Percentiles rank a stretch among this genome's conserved stretches.
These are phyloP conservation scores for Abrostola tripartita DNA, from an alignment of 2,888 invertebrate species.

Conservation along the genomic window DNA sequence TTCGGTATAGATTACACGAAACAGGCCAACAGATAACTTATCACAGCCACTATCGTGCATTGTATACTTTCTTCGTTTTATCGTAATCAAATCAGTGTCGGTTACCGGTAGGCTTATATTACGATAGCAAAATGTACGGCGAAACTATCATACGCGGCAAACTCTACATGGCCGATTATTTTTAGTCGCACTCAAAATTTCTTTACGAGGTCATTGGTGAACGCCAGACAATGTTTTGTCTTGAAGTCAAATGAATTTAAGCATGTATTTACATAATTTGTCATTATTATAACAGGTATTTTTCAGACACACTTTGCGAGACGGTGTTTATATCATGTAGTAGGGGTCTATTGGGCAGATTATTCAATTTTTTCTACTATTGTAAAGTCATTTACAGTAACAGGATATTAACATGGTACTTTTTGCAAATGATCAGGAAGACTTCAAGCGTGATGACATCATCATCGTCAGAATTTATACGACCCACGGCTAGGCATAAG, in stretches of 20 bases:
- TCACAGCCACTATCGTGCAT: constrained; percentile 72
- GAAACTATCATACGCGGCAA: neutral
- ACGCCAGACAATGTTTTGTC: constrained; percentile 52
- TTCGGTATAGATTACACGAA: constrained; percentile 73
- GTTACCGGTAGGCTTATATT: constrained; percentile 47
- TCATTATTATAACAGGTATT: constrained; percentile 43
- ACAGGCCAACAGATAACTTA: constrained; percentile 75
- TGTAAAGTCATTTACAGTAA: too few species aligned
- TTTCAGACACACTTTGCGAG: constrained; percentile 21
- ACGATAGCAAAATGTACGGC: constrained; percentile 31
- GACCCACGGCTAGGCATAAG: too few species aligned
- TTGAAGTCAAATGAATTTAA: constrained; percentile 26
- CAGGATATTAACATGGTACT: too few species aligned
- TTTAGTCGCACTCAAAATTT: constrained; percentile 65
- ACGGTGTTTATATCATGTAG: too few species aligned
- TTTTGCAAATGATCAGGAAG: too few species aligned
- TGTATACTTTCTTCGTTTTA: constrained; percentile 77
- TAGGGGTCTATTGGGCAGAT: too few species aligned
- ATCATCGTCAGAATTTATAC: too few species aligned
- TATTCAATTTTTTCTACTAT: too few species aligned
- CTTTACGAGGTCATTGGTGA: constrained; percentile 67
- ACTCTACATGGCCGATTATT: constrained; percentile 58
- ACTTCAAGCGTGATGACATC: too few species aligned
- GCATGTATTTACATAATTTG: constrained; percentile 56
- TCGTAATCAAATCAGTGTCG: constrained; percentile 77